Evolutionary conservation across 2,888 invertebrate genomes (phyloP), one percentile per base, ranked within the genome.

Genomic region (Lasioglossum figueresi): DNA sequence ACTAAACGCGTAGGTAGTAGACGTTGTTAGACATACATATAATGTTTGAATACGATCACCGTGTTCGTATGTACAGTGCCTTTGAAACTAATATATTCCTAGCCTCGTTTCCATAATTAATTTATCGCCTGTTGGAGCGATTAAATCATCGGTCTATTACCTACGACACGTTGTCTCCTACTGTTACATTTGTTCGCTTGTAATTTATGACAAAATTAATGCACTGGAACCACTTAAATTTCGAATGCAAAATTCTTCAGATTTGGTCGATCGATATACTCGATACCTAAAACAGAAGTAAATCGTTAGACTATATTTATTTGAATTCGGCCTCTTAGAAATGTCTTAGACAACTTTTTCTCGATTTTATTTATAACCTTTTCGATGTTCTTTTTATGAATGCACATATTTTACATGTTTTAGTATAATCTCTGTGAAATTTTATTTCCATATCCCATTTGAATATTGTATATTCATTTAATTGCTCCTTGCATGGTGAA

Each of bases 81-180:
- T 27, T 59, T 59, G 59, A 59, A 59, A 59, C 14, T 27, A 59
- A 59, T 59, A 27, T 59, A 59, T 59, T 87, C 88, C 52, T 79
- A n/a, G 63, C 70, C 23, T 83, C 71, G 88, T 89, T 83, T 86
- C 86, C 84, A 86, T 86, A 84, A 82, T 84, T 86, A 88, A 86
- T 59, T 68, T 79, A 74, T 87, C 79, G 70, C 45, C 76, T 43
- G 78, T 52, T 77, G 77, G 59, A 59, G 77, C 66, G 87, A 88
- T 88, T 85, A 84, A 84, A 88, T 86, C 82, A 82, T 73, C 34
- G 68, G 52, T 88, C 73, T 75, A 68, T 80, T 80, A 74, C 63
- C 71, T 45, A 75, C n/a, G 31, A 37, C 56, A 73, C n/a, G 66
- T 66, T 79, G 74, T 76, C 31, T 66, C 80, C 66, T 68, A 59